Evolutionary conservation across 2,888 invertebrate genomes (phyloP).

Genomic region (Dryomyza anilis): DNA sequence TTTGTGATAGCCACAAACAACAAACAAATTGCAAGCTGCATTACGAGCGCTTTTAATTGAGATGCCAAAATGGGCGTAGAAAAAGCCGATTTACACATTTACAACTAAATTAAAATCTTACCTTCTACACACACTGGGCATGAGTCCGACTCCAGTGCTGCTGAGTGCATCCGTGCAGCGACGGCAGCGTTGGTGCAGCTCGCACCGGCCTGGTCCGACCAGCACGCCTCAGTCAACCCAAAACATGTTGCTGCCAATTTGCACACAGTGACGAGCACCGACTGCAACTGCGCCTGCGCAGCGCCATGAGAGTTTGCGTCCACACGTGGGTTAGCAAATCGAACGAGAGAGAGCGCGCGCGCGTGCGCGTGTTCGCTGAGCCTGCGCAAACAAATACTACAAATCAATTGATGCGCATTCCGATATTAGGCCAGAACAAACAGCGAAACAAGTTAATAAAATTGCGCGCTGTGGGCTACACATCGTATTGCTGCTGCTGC

Average conservation of each 20-base stretch:
- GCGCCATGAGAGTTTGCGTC: background rate
- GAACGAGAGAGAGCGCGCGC: background rate
- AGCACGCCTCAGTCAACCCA: slow-evolving; percentile 23
- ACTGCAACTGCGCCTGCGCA: background rate
- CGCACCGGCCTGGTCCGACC: background rate
- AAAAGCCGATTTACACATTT: slow-evolving; percentile 56
- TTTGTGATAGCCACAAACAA: too few relatives aligned
- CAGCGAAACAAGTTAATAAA: slow-evolving; percentile 29
- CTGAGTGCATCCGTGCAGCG: background rate
- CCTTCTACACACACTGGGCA: slow-evolving; percentile 22
- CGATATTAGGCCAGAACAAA: slow-evolving; percentile 18
- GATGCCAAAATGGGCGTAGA: slow-evolving; percentile 58
- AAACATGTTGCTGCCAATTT: slow-evolving; percentile 30
- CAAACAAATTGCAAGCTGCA: too few relatives aligned
- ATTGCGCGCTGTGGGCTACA: slow-evolving; percentile 12
- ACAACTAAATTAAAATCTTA: slow-evolving; percentile 54
- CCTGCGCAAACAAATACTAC: slow-evolving; percentile 7
- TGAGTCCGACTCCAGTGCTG: too few relatives aligned
- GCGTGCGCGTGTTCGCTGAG: background rate
- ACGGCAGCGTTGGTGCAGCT: background rate
- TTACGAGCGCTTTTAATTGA: slow-evolving; percentile 52
- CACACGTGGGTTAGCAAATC: background rate
- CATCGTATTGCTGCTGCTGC: background rate
- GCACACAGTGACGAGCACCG: background rate
- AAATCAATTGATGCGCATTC: slow-evolving; percentile 27